A percentile compares a stretch with the other conserved stretches of the same genome.
phyloP scores from a whole-genome alignment of 1,140 invertebrate species.

The Contarinia nasturtii region DNA sequence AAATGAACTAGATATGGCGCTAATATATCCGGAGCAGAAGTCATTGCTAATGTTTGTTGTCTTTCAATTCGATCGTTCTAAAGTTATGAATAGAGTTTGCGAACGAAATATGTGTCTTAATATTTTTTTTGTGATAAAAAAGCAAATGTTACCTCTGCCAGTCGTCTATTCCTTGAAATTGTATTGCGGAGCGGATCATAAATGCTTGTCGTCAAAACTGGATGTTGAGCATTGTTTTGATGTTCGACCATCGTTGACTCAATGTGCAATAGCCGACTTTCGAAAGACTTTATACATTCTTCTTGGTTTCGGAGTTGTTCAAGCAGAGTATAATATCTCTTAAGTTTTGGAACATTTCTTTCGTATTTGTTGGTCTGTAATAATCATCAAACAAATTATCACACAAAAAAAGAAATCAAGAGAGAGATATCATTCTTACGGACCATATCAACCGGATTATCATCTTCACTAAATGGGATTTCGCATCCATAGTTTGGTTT shows the following conservation, averaged over 20 bases:
- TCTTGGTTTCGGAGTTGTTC: constrained; percentile 30
- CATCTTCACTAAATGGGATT: constrained; percentile 35
- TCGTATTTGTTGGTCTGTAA: constrained; percentile 37
- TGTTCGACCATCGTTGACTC: no score
- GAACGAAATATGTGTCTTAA: constrained; percentile 26
- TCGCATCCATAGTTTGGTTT: constrained; percentile 40
- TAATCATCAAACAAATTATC: neutral
- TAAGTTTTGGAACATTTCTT: constrained; percentile 35
- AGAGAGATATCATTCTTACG: no score
- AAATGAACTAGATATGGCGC: constrained; percentile 33
- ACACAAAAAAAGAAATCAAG: constrained; percentile 1
- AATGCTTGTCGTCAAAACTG: constrained; percentile 25
- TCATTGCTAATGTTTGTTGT: constrained; percentile 16
- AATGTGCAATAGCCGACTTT: constrained; percentile 14
- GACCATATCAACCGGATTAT: constrained; percentile 41
- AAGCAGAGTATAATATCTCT: constrained; percentile 32
- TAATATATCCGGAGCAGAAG: constrained; percentile 28
- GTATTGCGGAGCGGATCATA: constrained; percentile 24
- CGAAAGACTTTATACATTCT: constrained; percentile 16
- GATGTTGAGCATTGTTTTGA: constrained; percentile 29
- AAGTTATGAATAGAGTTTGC: constrained; percentile 2
- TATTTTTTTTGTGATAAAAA: no score
- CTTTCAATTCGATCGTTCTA: constrained; percentile 22
- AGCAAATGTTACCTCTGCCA: constrained; percentile 27
- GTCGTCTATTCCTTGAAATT: constrained; percentile 28